These are phyloP conservation scores for Crotalus tigris DNA, from an alignment of 2,113 vertebrate genomes.

Conservation along the genomic window DNA sequence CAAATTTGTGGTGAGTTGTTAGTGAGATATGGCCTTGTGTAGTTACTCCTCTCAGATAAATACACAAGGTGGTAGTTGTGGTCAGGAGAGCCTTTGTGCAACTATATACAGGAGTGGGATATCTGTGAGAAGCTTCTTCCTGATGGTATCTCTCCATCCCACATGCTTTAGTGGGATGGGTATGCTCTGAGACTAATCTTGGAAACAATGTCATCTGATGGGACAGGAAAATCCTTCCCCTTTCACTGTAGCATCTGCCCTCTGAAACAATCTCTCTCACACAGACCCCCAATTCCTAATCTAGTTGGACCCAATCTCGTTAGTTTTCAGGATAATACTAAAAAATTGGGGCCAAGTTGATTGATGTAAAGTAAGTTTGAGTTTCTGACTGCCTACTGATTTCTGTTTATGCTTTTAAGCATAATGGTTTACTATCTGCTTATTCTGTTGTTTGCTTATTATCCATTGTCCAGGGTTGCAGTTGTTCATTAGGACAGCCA, in stretches of 20 bases:
- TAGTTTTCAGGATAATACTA: neutral
- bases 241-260: neutral
- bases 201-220: neutral
- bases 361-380: neutral
- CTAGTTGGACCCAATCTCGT: neutral
- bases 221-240: neutral
- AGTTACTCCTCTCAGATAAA: no score
- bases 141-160: neutral
- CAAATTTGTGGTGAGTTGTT: neutral
- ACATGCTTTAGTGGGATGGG: neutral
- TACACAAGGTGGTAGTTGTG: no score
- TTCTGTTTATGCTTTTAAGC: neutral
- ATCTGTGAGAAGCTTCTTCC: neutral
- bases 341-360: neutral
- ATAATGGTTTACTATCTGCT: neutral
- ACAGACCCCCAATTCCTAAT: neutral
- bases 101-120: no score
- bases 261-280: neutral
- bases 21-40: neutral
- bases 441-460: neutral
- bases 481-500: neutral
- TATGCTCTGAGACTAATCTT: neutral
- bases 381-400: neutral
- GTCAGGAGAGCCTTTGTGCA: no score
- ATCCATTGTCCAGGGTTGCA: neutral